Evolutionary conservation across 2,113 vertebrate species (phyloP), one percentile per base, ranked within the genome.

Genomic region (Xenopus borealis): DNA sequence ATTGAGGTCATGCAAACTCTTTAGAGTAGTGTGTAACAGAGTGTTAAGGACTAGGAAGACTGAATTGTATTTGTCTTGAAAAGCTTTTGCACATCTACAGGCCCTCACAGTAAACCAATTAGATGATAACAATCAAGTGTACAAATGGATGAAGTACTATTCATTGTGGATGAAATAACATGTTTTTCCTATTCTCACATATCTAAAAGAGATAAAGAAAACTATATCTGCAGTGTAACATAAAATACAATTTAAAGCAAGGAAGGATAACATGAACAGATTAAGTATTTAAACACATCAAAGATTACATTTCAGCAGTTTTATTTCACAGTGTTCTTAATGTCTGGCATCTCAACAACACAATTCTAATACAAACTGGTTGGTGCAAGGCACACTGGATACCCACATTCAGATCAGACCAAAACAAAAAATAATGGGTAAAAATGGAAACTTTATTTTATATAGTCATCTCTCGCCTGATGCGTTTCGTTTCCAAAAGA

Each of bases 21-120:
- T 27, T 62, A 69, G 63, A 75, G 64, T 12, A 61, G 64, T 62
- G 65, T 50, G 40, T 75, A 75, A 68, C 68, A 40, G 33, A 57
- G 74, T 70, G 53, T 27, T 53, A 30, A 74, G 17, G 64, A 74
- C 68, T 27, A 62, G 7, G 18, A 23, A 40, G 33, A 68, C n/a
- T 16, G 50, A 33, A 64, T 46, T 63, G 59, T 30, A 64, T 70
- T 55, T 50, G 62, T 70, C 67, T 77, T 55, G 30, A 50, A 66
- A 61, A 50, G 44, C 44, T 20, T 12, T 67, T 18, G 18, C 67
- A 70, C 61, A 57, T 44, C 67, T 23, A 20, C 23, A 23, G 18
- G 30, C 52, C 57, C 58, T 45, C 61, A 50, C 23, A 52, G 40
- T 40, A 68, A 75, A 47, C 27, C 20, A 27, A 18, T 76, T 69